A percentile compares a stretch with the other conserved stretches of the same genome.
phyloP scores from a whole-genome alignment of 2,797 vertebrate genomes.

The Gouania willdenowi region DNA sequence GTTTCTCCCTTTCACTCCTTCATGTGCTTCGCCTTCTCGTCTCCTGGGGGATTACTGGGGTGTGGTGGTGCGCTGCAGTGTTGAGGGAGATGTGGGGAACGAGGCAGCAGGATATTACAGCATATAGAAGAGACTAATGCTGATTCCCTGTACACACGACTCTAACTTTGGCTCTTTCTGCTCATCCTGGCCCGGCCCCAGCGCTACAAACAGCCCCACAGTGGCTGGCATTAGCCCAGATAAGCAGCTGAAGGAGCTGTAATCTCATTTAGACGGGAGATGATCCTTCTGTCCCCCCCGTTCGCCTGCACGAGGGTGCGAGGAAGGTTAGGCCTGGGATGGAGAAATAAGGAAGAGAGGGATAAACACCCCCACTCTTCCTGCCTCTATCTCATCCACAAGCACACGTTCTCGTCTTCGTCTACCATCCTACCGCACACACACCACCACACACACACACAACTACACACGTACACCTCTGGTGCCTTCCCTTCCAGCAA shows the following conservation, averaged over 20 bases:
- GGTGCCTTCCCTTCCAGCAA: conserved; percentile 91
- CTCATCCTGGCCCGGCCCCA: conserved; percentile 64
- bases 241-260: conserved; percentile 99
- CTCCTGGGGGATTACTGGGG: conserved; percentile 72
- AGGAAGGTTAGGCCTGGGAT: conserved; percentile 74
- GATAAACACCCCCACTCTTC: conserved; percentile 21
- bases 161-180: conserved; percentile 71
- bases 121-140: conserved; percentile 80
- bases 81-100: conserved; percentile 43
- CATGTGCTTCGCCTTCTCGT: conserved; percentile 55
- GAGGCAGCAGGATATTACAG: conserved; percentile 52
- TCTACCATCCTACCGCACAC: conserved; percentile 10
- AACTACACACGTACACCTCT: conserved; percentile 69
- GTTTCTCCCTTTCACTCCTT: conserved; percentile 47
- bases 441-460: conserved; percentile 30
- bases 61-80: conserved; percentile 56
- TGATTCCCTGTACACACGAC: conserved; percentile 92
- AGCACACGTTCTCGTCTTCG: conserved; percentile 17
- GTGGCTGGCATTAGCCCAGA: conserved; percentile 98
- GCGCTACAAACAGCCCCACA: conserved; percentile 75
- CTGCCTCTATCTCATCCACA: conserved; percentile 56
- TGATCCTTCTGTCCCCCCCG: conserved; percentile 95
- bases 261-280: conserved; percentile 99
- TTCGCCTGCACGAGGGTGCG: conserved; percentile 83
- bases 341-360: conserved; percentile 80